Conservation (phyloP, 2,888 invertebrate genomes). For the Synergus laeviventris region DNA sequence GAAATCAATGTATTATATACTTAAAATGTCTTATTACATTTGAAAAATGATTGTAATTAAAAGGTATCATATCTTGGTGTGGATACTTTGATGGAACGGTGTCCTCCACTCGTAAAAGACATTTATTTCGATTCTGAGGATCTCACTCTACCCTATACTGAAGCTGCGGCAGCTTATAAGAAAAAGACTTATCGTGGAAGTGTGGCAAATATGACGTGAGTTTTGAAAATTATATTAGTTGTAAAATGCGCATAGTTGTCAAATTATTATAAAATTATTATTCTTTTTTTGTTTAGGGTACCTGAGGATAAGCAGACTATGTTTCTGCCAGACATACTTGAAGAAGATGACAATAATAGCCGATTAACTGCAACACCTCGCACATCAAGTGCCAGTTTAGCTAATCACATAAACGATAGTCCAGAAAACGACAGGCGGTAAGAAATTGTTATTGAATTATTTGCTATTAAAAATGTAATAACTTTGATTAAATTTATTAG, state of each 20-base stretch:
- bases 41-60: background rate
- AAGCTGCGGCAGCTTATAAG: slow-evolving; percentile 78
- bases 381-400: slow-evolving; percentile 65
- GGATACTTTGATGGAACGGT: slow-evolving; percentile 77
- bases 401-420: slow-evolving; percentile 62
- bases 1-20: no score
- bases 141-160: slow-evolving; percentile 78
- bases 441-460: slow-evolving; percentile 39
- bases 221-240: slow-evolving; percentile 42
- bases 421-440: slow-evolving; percentile 68
- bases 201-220: slow-evolving; percentile 79
- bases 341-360: slow-evolving; percentile 76
- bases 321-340: slow-evolving; percentile 78
- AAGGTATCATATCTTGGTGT: slow-evolving; percentile 80
- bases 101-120: slow-evolving; percentile 78
- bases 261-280: background rate
- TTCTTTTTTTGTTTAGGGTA: slow-evolving; percentile 70
- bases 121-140: slow-evolving; percentile 78
- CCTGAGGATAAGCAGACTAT: slow-evolving; percentile 78
- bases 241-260: background rate
- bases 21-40: no score
- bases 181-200: slow-evolving; percentile 79
- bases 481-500: slow-evolving; percentile 57
- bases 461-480: background rate
- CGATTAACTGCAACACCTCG: slow-evolving; percentile 60